Conservation (phyloP, 2,113 vertebrate species). For the Rhinogobius similis region DNA sequence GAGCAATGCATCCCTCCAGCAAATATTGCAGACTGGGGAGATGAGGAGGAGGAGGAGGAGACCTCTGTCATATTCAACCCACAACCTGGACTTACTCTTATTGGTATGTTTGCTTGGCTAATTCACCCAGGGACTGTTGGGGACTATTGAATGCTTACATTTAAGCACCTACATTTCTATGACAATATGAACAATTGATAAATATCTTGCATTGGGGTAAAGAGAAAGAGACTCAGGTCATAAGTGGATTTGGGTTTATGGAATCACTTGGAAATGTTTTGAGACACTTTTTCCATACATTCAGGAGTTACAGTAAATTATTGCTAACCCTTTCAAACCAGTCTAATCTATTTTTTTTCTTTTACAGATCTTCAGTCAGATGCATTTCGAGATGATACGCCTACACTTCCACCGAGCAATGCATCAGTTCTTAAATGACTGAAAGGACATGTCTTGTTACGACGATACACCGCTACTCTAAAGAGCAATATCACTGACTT, state of each 20-base stretch:
- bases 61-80: constrained; percentile 60
- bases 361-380: constrained; percentile 73
- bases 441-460: not conserved
- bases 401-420: constrained; percentile 72
- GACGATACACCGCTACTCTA: not conserved
- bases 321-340: too few species aligned
- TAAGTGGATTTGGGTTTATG: too few species aligned
- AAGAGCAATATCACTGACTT: not conserved
- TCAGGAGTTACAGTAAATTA: too few species aligned
- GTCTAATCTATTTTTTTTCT: not conserved
- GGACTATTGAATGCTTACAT: too few species aligned
- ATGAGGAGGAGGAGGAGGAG: constrained; percentile 71
- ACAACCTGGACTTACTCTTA: constrained; percentile 67
- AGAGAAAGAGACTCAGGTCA: too few species aligned
- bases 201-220: too few species aligned
- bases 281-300: too few species aligned
- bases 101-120: constrained; percentile 60
- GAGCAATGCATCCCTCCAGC: constrained; percentile 80
- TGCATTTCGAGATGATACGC: constrained; percentile 75
- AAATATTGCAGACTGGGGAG: constrained; percentile 79
- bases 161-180: too few species aligned
- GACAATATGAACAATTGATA: too few species aligned
- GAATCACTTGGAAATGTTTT: too few species aligned
- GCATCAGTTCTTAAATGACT: constrained; percentile 67
- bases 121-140: not conserved